Evolutionary conservation across 2,888 invertebrate genomes (phyloP), one percentile per base, ranked within the genome.

Genomic region (Protodeltote pygarga): DNA sequence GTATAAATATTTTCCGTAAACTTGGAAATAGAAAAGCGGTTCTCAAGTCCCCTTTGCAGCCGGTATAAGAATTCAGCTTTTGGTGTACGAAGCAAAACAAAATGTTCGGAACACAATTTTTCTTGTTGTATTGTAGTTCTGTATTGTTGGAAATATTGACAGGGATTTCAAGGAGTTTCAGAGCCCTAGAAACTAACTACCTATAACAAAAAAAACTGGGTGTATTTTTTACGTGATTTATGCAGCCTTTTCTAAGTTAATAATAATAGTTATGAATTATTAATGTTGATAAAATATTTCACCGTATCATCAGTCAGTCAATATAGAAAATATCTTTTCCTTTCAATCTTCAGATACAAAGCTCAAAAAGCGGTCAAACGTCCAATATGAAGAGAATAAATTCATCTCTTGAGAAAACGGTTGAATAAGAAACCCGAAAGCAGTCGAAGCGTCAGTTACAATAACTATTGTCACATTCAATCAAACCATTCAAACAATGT

Each of bases 391-490:
- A 64, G 48, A 72, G 68, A 73, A 76, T 75, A 79, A 74, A 77
- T 75, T 66, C 66, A 68, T 71, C 71, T 72, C 71, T 44, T 45
- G 67, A 70, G 75, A 71, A 71, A 68, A 71, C 75, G 72, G 64
- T 75, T 71, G 70, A 72, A 77, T 76, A 75, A 81, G 73, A 75
- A 77, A 75, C 65, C 75, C 68, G 65, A 76, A 77, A 74, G 71
- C 68, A 71, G 73, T 71, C 72, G 68, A 76, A 74, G 73, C 71
- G 75, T 79, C 81, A 66, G 79, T 86, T 79, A 87, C 89, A 85
- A 87, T 86, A 81, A 87, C 87, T 82, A 87, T 85, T 85, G 88
- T 89, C 88, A 88, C 88, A 87, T 89, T 89, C 89, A 89, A 89
- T 90, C 89, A 88, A 86, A 85, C 81, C 79, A 81, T 83, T 85